Evolutionary conservation across 2,113 vertebrate genomes (phyloP).

Genomic region (Heloderma charlesbogerti): DNA sequence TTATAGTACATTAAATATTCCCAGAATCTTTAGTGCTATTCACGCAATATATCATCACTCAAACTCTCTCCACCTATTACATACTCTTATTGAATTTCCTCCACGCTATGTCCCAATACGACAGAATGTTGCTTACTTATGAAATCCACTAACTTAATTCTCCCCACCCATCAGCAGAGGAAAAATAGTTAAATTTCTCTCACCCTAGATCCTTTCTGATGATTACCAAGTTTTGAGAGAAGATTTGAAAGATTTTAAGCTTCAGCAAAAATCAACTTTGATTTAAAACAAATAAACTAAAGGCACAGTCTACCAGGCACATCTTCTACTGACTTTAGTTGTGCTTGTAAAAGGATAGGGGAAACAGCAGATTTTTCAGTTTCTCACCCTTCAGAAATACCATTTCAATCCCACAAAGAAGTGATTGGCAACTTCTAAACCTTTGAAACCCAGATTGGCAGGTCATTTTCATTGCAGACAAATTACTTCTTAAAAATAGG

Average conservation of each 20-base stretch:
- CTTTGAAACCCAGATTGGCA: not conserved
- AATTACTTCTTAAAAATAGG: not conserved
- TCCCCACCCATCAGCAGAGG: constrained; percentile 56
- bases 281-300: not conserved
- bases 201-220: too few relatives aligned
- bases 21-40: too few relatives aligned
- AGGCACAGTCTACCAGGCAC: not conserved
- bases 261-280: constrained; percentile 12
- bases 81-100: too few relatives aligned
- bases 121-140: too few relatives aligned
- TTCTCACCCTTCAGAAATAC: not conserved
- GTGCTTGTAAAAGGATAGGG: not conserved
- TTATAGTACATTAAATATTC: too few relatives aligned
- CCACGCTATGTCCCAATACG: too few relatives aligned
- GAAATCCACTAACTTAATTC: too few relatives aligned
- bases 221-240: constrained; percentile 12
- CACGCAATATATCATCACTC: too few relatives aligned
- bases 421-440: not conserved
- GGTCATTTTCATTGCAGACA: not conserved
- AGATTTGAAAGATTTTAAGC: constrained; percentile 12
- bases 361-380: not conserved
- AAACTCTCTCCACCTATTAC: too few relatives aligned
- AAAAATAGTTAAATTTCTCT: constrained; percentile 27
- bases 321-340: not conserved
- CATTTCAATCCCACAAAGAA: not conserved